Base-by-base conservation (phyloP, 2,113 vertebrate genomes). In the Ornithorhynchus anatinus region DNA sequence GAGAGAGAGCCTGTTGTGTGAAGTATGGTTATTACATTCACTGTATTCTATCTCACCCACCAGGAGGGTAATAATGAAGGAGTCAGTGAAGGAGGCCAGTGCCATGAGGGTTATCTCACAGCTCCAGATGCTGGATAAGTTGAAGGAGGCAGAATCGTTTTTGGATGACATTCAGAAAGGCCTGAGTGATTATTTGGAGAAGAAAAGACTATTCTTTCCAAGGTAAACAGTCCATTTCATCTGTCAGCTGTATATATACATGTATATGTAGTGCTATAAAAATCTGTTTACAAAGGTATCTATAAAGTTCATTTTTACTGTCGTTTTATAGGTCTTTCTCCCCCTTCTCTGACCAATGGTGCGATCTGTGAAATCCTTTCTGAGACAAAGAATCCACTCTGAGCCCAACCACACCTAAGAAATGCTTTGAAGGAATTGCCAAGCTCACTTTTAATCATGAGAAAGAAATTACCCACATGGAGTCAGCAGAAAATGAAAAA, bases 41-140 rank as follows among this genome's bases (percentile, higher is more conserved):
- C 84, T 93, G 91, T 94, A 84, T 93, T 94, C 92, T 94, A 89
- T 94, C 93, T 94, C 88, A 75, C 93, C 84, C 91, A 91, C 90
- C 93, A 95, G 94, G 94, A 94, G 92, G 91, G 89, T 92, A 92
- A 94, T 94, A 92, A 95, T 84, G 93, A 87, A 90, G 90, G 90
- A 92, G 87, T 91, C 88, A 32, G 87, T 90, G 84, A 90, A 92
- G 86, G 89, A 91, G 90, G 91, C 92, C 89, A 89, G 69, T 86
- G 88, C 88, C 73, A 89, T 40, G 5, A 89, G 89, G 91, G 93
- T 94, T 93, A 94, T 95, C 93, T 92, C 75, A 0, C 89, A 80
- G 90, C 85, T 88, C 90, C 94, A 94, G 92, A 93, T 94, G 92
- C 85, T 81, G 91, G 93, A 93, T 91, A 93, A 92, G 89, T 92